phyloP scores from a whole-genome alignment of 2,113 vertebrate species.

The Gila orcuttii region DNA sequence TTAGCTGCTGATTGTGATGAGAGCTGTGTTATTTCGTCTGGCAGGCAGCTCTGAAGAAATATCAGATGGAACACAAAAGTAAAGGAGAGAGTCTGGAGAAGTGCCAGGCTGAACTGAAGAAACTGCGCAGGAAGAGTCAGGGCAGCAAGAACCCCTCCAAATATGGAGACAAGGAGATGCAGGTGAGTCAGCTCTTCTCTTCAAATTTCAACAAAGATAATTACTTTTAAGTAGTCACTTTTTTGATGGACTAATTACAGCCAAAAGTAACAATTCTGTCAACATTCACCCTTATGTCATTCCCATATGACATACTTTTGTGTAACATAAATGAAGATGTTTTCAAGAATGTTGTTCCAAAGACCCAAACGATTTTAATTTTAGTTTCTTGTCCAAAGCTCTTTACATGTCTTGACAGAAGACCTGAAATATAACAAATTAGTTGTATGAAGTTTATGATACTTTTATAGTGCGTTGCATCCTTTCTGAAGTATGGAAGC shows the following conservation, averaged over 20 bases:
- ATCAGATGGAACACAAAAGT: conserved; percentile 86
- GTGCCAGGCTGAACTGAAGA: conserved; percentile 87
- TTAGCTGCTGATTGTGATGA: not conserved
- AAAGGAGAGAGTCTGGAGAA: conserved; percentile 86
- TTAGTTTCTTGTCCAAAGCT: not conserved
- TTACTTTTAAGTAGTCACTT: not conserved
- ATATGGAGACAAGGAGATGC: conserved; percentile 88
- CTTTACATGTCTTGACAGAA: not conserved
- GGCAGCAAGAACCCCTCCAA: conserved; percentile 88
- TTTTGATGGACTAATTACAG: not conserved
- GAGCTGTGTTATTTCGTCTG: conserved; percentile 12
- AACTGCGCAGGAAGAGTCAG: conserved; percentile 88
- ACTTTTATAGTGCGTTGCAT: not conserved
- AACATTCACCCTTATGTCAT: not conserved
- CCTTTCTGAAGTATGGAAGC: not conserved
- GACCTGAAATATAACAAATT: not conserved
- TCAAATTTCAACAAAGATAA: not conserved
- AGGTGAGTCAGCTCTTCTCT: conserved; percentile 75
- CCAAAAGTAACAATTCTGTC: not conserved
- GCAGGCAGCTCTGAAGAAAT: conserved; percentile 87
- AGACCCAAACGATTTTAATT: not conserved
- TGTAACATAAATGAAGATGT: not conserved
- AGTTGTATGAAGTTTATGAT: not conserved
- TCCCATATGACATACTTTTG: not conserved
- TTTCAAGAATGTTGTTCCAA: not conserved